Evolutionary conservation across 2,797 vertebrate species (phyloP).

Genomic region (Sphenodon punctatus): DNA sequence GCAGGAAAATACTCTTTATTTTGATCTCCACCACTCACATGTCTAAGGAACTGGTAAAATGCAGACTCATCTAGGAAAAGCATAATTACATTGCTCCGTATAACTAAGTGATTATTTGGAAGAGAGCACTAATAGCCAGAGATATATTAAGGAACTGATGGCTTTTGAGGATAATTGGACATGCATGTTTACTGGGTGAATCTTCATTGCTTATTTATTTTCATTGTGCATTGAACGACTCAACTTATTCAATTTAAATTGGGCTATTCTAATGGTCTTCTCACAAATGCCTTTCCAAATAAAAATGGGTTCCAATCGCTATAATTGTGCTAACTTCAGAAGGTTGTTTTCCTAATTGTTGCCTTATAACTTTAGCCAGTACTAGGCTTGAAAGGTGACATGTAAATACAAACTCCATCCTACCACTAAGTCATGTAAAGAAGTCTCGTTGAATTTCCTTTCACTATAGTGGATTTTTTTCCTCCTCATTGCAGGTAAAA

Average conservation of each 20-base stretch:
- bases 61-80: background rate
- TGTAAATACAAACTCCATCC: fast-evolving
- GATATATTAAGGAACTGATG: background rate
- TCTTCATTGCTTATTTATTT: background rate
- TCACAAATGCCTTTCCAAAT: too few species aligned
- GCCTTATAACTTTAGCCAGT: too few species aligned
- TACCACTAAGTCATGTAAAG: background rate
- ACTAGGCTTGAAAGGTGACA: fast-evolving
- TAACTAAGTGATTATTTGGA: background rate
- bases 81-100: background rate
- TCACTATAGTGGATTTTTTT: slow-evolving; percentile 7
- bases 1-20: background rate
- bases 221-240: background rate
- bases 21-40: background rate
- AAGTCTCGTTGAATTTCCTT: background rate
- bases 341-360: too few species aligned
- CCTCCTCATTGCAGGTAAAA: slow-evolving; percentile 82
- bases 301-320: too few species aligned
- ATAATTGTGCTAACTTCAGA: too few species aligned
- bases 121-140: background rate
- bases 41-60: background rate
- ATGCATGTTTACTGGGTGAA: background rate
- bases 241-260: fast-evolving
- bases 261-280: background rate
- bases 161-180: background rate